A percentile compares a stretch with the other conserved stretches of the same genome.
These are phyloP conservation scores for Trididemnum miniatum DNA, from an alignment of 23 tunicate species.

Conservation along the genomic window DNA sequence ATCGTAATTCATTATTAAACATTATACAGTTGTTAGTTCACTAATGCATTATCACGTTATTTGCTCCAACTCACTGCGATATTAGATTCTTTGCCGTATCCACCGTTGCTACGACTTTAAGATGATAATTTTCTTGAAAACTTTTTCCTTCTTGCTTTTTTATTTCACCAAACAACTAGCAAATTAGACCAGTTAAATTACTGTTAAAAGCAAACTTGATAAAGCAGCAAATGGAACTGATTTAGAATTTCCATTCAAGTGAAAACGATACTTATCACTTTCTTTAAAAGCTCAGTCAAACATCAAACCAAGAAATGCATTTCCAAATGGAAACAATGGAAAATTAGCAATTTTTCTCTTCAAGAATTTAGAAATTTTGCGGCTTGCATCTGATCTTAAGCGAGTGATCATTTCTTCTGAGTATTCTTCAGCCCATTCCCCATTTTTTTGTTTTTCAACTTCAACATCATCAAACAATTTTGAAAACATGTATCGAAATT, in stretches of 20 bases:
- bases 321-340: not conserved
- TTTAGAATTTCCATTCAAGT: not conserved
- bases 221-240: not conserved
- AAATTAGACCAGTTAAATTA: not conserved
- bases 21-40: too few relatives aligned
- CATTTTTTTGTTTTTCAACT: not conserved
- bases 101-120: too few relatives aligned
- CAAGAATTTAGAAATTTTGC: not conserved
- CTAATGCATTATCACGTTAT: too few relatives aligned
- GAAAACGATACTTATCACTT: not conserved
- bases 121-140: too few relatives aligned
- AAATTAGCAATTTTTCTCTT: not conserved
- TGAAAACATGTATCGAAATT: not conserved
- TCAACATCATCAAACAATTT: slow-evolving; percentile 11
- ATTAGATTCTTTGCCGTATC: too few relatives aligned
- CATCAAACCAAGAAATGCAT: slow-evolving; percentile 3
- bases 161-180: not conserved
- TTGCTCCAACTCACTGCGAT: too few relatives aligned
- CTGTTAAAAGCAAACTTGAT: not conserved
- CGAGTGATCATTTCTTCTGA: not conserved
- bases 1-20: too few relatives aligned
- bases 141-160: too few relatives aligned
- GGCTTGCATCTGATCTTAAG: not conserved
- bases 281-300: not conserved
- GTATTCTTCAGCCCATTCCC: not conserved